phyloP scores from a whole-genome alignment of 2,888 invertebrate species.

The Microctonus hyperodae region DNA sequence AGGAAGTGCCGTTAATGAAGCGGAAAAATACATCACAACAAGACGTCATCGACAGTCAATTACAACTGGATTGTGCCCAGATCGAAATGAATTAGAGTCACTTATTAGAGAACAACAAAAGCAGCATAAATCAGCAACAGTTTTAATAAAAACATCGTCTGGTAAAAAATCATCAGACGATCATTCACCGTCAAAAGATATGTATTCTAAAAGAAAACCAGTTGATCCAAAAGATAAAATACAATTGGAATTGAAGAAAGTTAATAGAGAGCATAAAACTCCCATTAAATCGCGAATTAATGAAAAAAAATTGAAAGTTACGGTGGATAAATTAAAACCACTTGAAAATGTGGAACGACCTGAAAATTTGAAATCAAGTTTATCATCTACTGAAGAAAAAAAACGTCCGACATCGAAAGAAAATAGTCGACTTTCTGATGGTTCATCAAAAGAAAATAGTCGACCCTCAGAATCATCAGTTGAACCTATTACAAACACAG shows the following conservation, averaged over 20 bases:
- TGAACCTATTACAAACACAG: conserved; percentile 37
- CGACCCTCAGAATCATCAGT: conserved; percentile 47
- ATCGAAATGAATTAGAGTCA: conserved; percentile 24
- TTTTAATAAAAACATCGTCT: conserved; percentile 17
- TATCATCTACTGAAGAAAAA: conserved; percentile 19
- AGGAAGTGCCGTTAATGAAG: conserved; percentile 29
- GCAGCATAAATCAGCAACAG: conserved; percentile 3
- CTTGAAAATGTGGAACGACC: conserved; percentile 26
- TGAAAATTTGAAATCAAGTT: conserved; percentile 19
- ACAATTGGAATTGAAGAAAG: conserved; percentile 3
- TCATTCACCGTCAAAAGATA: background rate
- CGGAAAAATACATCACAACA: conserved; percentile 50
- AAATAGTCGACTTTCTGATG: conserved; percentile 41
- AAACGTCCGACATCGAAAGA: conserved; percentile 32
- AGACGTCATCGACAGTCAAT: conserved; percentile 37
- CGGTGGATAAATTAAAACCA: conserved; percentile 30
- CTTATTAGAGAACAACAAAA: conserved; percentile 19
- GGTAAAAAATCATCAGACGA: conserved; percentile 16
- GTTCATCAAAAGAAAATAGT: conserved; percentile 54
- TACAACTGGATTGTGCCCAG: background rate
- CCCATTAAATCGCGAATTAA: conserved; percentile 7
- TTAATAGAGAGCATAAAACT: conserved; percentile 12
- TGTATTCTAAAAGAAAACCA: background rate
- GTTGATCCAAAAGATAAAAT: background rate
- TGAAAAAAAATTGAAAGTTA: conserved; percentile 2